Evolutionary conservation across 2,797 vertebrate species (phyloP).

Genomic region (Oryzias dopingdopingensis): DNA sequence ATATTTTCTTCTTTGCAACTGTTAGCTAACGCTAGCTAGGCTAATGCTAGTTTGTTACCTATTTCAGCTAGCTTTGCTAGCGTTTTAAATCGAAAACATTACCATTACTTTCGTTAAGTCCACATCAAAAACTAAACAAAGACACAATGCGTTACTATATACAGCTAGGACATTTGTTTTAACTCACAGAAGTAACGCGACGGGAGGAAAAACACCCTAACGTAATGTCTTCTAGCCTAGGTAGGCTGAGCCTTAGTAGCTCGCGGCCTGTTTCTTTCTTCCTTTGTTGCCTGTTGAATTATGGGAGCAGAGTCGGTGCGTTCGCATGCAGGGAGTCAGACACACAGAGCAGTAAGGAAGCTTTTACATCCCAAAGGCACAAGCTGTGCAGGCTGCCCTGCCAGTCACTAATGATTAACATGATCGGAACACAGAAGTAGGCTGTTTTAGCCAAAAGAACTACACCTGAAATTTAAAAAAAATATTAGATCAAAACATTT

Average conservation of each 20-base stretch:
- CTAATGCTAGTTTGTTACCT: slow-evolving; percentile 40
- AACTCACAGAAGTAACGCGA: not conserved
- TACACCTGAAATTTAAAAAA: too few species aligned
- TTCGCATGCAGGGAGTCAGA: slow-evolving; percentile 57
- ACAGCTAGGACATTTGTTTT: slow-evolving; percentile 14
- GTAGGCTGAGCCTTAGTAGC: slow-evolving; percentile 66
- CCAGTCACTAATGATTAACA: not conserved
- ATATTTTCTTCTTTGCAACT: slow-evolving; percentile 33
- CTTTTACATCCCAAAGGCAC: slow-evolving; percentile 23
- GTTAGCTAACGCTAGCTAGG: slow-evolving; percentile 60
- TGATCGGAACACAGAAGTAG: too few species aligned
- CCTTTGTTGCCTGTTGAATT: slow-evolving; percentile 85
- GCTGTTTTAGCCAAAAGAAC: too few species aligned
- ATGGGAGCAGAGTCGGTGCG: slow-evolving; percentile 61
- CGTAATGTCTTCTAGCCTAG: slow-evolving; percentile 41
- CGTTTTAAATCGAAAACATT: slow-evolving; percentile 52
- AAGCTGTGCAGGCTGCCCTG: slow-evolving; percentile 6
- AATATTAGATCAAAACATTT: too few species aligned
- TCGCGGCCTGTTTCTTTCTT: slow-evolving; percentile 74
- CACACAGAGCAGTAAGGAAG: slow-evolving; percentile 20
- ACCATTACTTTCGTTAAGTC: slow-evolving; percentile 30
- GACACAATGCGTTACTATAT: not conserved
- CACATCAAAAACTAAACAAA: slow-evolving; percentile 4
- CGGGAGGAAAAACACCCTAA: slow-evolving; percentile 26
- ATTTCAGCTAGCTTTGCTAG: slow-evolving; percentile 56